Percentiles rank a stretch among this genome's conserved stretches.
These are phyloP conservation scores for Otus scops DNA, from an alignment of 2,797 vertebrate species.

Conservation along the genomic window DNA sequence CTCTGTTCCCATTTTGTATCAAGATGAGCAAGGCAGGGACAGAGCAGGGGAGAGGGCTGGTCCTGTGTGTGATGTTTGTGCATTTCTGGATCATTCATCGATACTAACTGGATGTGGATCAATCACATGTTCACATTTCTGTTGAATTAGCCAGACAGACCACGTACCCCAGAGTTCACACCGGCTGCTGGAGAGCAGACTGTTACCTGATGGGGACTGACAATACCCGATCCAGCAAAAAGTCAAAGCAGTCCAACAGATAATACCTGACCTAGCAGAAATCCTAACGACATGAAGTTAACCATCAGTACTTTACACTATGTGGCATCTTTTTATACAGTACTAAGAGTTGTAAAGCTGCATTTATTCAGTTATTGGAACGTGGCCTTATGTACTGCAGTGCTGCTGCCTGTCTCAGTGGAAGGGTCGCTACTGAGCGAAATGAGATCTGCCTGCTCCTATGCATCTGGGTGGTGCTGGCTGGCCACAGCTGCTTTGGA, in stretches of 20 bases:
- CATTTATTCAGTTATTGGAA: background rate
- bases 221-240: background rate
- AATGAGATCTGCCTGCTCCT: background rate
- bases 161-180: rapidly evolving
- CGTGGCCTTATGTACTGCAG: background rate
- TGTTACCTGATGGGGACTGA: background rate
- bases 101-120: background rate
- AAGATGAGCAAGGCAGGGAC: background rate
- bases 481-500: background rate
- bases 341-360: background rate
- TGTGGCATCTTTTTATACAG: background rate
- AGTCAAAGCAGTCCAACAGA: background rate
- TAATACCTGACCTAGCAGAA: background rate
- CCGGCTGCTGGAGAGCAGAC: background rate
- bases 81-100: background rate
- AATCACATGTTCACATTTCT: background rate
- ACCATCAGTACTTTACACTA: background rate
- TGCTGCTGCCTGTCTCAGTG: background rate
- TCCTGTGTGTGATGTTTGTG: background rate
- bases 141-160: background rate
- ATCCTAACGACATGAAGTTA: background rate
- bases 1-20: background rate
- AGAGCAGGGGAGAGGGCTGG: background rate
- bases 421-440: background rate
- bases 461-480: background rate